Conservation (phyloP, 2,113 vertebrate genomes). For the Pollimyrus isidori region DNA sequence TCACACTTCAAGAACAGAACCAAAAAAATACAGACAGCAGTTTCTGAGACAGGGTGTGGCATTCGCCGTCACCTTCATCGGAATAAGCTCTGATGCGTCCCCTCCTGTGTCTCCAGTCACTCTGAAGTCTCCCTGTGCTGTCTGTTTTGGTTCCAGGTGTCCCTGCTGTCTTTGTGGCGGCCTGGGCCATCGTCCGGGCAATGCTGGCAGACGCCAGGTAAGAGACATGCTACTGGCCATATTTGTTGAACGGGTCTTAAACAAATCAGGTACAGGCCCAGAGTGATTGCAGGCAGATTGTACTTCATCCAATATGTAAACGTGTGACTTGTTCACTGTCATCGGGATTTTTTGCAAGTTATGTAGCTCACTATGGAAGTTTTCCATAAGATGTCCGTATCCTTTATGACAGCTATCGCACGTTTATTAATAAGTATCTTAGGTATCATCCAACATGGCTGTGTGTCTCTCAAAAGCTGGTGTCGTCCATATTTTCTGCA, state of each 20-base stretch:
- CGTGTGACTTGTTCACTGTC: neutral
- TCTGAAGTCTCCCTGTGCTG: neutral
- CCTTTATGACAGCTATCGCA: neutral
- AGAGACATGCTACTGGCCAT: conserved; percentile 24
- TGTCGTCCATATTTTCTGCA: neutral
- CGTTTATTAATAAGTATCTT: neutral
- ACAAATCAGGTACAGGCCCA: neutral
- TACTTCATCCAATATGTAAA: neutral
- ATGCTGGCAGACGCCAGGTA: conserved; percentile 73
- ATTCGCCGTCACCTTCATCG: neutral
- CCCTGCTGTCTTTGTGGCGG: conserved; percentile 69
- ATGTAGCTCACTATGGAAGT: neutral
- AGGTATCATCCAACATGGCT: neutral
- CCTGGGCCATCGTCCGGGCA: conserved; percentile 74
- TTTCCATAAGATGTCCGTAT: neutral
- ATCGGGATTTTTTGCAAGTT: neutral
- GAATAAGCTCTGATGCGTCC: neutral
- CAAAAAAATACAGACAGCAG: neutral
- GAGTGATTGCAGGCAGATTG: neutral
- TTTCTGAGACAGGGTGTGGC: neutral
- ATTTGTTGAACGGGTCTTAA: neutral
- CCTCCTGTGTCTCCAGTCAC: neutral
- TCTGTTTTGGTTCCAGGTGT: conserved; percentile 58
- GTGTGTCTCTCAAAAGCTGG: neutral
- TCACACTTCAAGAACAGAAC: neutral